Conservation (phyloP, 2,113 vertebrate genomes). For the Scophthalmus maximus region DNA sequence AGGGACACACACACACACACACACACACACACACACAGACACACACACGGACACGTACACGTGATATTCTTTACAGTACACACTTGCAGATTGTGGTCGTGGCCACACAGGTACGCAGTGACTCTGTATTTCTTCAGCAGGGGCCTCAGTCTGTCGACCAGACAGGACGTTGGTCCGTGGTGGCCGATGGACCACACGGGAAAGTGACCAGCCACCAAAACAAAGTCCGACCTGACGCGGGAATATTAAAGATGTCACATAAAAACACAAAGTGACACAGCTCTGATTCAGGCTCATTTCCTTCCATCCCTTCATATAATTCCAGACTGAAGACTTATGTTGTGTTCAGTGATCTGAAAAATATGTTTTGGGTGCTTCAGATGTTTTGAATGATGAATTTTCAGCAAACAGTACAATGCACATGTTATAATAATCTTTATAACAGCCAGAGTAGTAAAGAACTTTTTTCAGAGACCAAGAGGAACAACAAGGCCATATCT, state of each 20-base stretch:
- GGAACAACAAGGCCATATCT: no score
- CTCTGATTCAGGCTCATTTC: background rate
- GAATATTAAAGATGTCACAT: background rate
- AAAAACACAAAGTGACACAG: background rate
- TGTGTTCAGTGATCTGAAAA: background rate
- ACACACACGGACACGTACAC: no score
- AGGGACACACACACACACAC: no score
- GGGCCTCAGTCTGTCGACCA: constrained; percentile 73
- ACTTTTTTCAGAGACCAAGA: no score
- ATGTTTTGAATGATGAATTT: no score
- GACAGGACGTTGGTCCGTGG: constrained; percentile 77
- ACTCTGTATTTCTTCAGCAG: constrained; percentile 76
- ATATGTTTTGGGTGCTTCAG: no score
- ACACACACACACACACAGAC: no score
- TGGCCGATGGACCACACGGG: constrained; percentile 81
- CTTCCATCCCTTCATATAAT: background rate
- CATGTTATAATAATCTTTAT: no score
- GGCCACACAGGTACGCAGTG: constrained; percentile 75
- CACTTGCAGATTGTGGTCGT: constrained; percentile 80
- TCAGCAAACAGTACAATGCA: no score
- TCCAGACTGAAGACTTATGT: background rate
- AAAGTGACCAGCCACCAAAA: constrained; percentile 79
- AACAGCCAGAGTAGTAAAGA: no score
- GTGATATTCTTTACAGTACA: background rate
- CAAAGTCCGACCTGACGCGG: constrained; percentile 72